Evolutionary conservation across 2,888 invertebrate species (phyloP).

Genomic region (Amphipyra tragopoginis): DNA sequence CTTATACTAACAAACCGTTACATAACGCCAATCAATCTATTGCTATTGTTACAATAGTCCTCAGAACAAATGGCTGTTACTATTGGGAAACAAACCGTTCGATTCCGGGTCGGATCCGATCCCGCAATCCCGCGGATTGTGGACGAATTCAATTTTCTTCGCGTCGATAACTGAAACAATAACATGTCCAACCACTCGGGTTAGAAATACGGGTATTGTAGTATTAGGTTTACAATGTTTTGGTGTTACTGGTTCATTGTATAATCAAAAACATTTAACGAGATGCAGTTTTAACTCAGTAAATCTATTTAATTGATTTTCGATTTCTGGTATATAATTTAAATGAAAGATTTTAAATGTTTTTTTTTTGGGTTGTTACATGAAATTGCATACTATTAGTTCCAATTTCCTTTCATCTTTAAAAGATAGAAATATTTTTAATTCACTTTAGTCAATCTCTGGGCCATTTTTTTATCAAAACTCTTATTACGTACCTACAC

Average conservation of each 20-base stretch:
- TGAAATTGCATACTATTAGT: too few relatives aligned
- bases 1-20: constrained; percentile 48
- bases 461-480: too few relatives aligned
- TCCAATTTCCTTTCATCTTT: too few relatives aligned
- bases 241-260: not conserved
- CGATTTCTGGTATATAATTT: too few relatives aligned
- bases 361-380: too few relatives aligned
- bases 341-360: too few relatives aligned
- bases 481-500: too few relatives aligned
- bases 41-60: constrained; percentile 64
- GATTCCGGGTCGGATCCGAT: constrained; percentile 73
- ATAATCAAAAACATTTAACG: not conserved
- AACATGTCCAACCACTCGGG: constrained; percentile 57
- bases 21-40: constrained; percentile 53
- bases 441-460: too few relatives aligned
- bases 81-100: constrained; percentile 80
- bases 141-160: constrained; percentile 87
- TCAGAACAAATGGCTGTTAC: constrained; percentile 62
- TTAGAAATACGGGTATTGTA: constrained; percentile 37
- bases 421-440: too few relatives aligned
- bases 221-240: constrained; percentile 37
- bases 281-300: not conserved
- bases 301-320: too few relatives aligned
- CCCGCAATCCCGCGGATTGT: constrained; percentile 82
- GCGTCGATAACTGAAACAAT: constrained; percentile 82